Conservation (phyloP, 2,888 invertebrate species). For the Drosophila quasianomalipes region DNA sequence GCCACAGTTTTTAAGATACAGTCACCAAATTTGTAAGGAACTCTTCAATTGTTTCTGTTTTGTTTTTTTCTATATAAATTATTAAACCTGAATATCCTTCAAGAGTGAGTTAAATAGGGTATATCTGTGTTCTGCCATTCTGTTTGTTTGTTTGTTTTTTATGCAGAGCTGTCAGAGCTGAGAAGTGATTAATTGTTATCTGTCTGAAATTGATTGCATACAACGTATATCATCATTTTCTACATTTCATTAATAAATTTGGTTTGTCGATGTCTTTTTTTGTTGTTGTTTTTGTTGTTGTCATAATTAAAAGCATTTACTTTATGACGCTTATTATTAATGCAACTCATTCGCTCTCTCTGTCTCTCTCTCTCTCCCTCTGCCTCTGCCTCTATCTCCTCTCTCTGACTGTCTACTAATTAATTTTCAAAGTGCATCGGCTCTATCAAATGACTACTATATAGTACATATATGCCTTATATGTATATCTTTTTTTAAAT, state of each 20-base stretch:
- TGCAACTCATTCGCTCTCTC: conserved; percentile 12
- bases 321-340: conserved; percentile 45
- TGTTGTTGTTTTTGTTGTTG: not conserved
- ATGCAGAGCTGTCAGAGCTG: not conserved
- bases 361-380: not conserved
- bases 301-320: conserved; percentile 23
- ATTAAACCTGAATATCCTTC: not conserved
- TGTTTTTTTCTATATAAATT: not conserved
- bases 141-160: not conserved
- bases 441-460: not conserved
- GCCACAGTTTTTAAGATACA: not conserved
- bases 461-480: not conserved
- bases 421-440: conserved; percentile 27
- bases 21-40: not conserved
- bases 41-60: not conserved
- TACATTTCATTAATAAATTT: conserved; percentile 14
- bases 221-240: not conserved
- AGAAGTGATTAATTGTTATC: conserved; percentile 2
- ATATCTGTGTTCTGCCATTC: not conserved
- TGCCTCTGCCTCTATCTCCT: not conserved
- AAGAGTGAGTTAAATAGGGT: not conserved
- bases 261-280: not conserved
- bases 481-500: conserved; percentile 15
- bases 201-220: not conserved
- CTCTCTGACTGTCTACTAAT: conserved; percentile 8